Evolutionary conservation across 2,113 vertebrate species (phyloP).

Genomic region (Ivindomyrus marchei): DNA sequence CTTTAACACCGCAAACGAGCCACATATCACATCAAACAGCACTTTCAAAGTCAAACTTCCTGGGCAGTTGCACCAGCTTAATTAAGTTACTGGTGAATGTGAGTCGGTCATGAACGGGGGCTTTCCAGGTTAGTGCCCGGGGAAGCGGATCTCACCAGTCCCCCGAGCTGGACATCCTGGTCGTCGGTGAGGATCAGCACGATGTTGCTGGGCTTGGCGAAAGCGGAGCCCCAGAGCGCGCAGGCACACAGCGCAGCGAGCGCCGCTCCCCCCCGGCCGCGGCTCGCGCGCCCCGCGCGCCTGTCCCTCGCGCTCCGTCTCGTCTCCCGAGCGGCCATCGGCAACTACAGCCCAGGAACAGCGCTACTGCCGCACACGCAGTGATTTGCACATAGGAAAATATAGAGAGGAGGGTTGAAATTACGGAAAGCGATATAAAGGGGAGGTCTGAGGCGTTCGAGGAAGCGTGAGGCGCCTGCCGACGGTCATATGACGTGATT

Average conservation of each 20-base stretch:
- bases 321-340: conserved; percentile 40
- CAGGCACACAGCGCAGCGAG: conserved; percentile 47
- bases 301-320: background rate
- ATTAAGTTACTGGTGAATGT: background rate
- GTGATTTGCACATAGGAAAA: background rate
- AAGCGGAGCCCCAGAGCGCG: conserved; percentile 45
- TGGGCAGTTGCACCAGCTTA: background rate
- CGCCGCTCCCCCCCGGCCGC: background rate
- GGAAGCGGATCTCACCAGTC: conserved; percentile 59
- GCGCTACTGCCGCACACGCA: background rate
- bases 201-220: conserved; percentile 51
- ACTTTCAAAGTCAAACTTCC: background rate
- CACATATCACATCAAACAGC: background rate
- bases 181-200: conserved; percentile 67
- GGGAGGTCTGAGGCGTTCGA: conserved; percentile 24
- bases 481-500: conserved; percentile 41
- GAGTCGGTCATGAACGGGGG: background rate
- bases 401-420: background rate
- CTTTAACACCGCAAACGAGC: background rate
- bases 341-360: background rate
- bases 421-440: conserved; percentile 4
- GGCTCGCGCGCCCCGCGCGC: background rate
- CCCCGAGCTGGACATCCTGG: conserved; percentile 63
- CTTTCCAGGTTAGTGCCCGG: background rate
- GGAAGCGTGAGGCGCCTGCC: conserved; percentile 22